These are phyloP conservation scores for Mactromeris polynyma DNA, from an alignment of 2,888 invertebrate species.

Conservation along the genomic window DNA sequence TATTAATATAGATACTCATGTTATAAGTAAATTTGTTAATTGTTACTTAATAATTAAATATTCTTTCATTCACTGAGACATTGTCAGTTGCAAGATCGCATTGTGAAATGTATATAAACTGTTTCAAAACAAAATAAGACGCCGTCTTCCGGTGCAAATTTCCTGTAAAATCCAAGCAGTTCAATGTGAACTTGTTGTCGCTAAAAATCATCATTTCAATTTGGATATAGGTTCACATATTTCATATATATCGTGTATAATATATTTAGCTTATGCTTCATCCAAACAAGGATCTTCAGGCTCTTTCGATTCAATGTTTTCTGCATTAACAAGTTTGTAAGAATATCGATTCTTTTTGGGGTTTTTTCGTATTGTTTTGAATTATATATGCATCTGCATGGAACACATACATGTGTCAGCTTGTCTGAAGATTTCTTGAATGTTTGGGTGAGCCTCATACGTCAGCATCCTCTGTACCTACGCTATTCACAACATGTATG, in stretches of 20 bases:
- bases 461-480: no score
- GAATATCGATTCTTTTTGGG: not conserved
- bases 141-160: not conserved
- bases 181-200: not conserved
- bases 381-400: not conserved
- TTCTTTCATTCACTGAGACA: not conserved
- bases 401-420: not conserved
- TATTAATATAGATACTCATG: not conserved
- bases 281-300: not conserved
- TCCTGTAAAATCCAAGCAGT: constrained; percentile 36
- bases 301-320: not conserved
- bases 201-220: not conserved
- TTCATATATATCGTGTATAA: not conserved
- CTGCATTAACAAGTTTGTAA: not conserved
- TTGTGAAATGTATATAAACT: no score
- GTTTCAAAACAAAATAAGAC: no score
- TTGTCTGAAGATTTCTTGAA: not conserved
- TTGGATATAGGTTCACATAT: not conserved
- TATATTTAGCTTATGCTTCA: not conserved
- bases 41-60: not conserved
- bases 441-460: not conserved
- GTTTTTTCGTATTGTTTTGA: not conserved
- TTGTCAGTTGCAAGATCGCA: no score
- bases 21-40: not conserved
- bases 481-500: no score